Evolutionary conservation across 2,888 invertebrate species (phyloP).

Genomic region (Ischnus inquisitorius): DNA sequence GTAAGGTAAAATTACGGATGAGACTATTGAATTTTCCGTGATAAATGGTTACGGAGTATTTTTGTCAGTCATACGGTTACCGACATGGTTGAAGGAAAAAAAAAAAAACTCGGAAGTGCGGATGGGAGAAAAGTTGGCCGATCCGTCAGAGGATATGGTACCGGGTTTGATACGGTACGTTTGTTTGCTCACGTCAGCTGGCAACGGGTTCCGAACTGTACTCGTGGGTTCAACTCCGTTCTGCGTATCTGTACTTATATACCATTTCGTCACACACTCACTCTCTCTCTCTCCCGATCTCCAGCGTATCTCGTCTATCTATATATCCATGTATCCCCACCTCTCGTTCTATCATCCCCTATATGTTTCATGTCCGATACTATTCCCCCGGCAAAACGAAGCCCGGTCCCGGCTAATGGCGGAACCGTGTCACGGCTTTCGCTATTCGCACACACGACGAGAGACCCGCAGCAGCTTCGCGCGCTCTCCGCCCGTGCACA

Average conservation of each 20-base stretch:
- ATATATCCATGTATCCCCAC: not conserved
- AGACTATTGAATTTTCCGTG: not conserved
- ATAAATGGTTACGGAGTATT: not conserved
- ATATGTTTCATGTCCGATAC: constrained; percentile 58
- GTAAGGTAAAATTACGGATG: not conserved
- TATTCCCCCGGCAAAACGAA: constrained; percentile 64
- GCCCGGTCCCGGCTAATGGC: constrained; percentile 75
- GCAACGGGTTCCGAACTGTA: constrained; percentile 10
- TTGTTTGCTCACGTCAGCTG: constrained; percentile 42
- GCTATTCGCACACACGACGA: constrained; percentile 73
- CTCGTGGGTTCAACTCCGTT: constrained; percentile 21
- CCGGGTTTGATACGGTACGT: constrained; percentile 3
- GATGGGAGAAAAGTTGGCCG: constrained; percentile 6
- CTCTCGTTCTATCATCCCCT: constrained; percentile 30
- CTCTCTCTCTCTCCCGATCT: constrained; percentile 26
- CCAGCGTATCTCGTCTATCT: not conserved
- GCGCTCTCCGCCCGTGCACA: not conserved
- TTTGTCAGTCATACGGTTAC: constrained; percentile 5
- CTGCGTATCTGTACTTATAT: constrained; percentile 49
- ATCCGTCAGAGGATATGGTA: constrained; percentile 28
- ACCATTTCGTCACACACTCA: constrained; percentile 16
- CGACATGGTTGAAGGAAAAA: not conserved
- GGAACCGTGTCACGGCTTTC: constrained; percentile 79
- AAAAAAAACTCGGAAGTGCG: not conserved
- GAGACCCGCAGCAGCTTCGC: not conserved